phyloP scores from a whole-genome alignment of 2,797 vertebrate genomes.

The Nyctibius grandis region DNA sequence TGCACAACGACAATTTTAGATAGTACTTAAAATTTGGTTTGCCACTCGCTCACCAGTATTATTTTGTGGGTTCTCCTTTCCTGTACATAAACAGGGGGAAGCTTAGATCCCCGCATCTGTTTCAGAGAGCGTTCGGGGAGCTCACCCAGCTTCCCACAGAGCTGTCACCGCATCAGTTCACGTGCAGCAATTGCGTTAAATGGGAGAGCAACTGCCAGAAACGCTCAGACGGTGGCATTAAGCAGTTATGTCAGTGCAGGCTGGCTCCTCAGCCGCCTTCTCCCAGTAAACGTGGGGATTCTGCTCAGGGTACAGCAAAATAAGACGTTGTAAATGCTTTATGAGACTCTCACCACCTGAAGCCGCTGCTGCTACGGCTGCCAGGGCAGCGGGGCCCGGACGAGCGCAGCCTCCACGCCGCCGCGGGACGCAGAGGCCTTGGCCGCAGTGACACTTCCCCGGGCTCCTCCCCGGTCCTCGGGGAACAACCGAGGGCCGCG shows the following conservation, averaged over 20 bases:
- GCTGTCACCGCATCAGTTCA: neutral
- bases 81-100: neutral
- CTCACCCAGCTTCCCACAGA: neutral
- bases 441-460: no score
- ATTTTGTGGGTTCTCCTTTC: neutral
- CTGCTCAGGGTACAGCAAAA: neutral
- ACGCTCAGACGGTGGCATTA: neutral
- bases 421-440: accelerated
- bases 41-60: neutral
- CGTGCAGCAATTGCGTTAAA: neutral
- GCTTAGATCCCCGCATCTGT: neutral
- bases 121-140: neutral
- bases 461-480: accelerated
- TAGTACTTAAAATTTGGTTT: neutral
- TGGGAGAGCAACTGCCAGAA: neutral
- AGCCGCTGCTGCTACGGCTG: neutral
- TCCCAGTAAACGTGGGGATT: neutral
- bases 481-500: neutral
- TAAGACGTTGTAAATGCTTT: neutral
- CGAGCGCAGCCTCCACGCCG: accelerated
- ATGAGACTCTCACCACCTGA: accelerated
- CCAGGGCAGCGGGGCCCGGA: accelerated
- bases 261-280: neutral
- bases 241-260: neutral
- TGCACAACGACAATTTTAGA: neutral